Base-by-base conservation (phyloP, 1,140 invertebrate genomes). In the Listronotus bonariensis region DNA sequence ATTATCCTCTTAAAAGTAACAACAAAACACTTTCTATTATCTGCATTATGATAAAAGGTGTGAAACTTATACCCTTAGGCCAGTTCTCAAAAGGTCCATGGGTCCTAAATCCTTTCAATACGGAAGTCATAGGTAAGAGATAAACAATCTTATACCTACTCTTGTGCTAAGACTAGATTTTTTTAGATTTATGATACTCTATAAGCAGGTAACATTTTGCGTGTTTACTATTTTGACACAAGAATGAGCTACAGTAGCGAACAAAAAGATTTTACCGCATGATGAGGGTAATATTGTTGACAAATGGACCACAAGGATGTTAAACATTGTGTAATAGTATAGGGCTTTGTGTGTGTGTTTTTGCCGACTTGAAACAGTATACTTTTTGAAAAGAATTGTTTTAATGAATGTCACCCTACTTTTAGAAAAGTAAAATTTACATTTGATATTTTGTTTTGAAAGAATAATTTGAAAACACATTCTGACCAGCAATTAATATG, bases 191-290 rank as follows among this genome's bases (percentile, higher is more conserved):
- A 43, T 43, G 14, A 14, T 43, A 18, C 7, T 36, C 34, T 36
- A n/a, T n/a, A 10, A 10, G 34, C 40, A 55, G 36, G 36, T 55
- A 55, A n/a, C 8, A 41, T 17, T 42, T 55, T 55, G 53, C 40
- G 40, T 41, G 40, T 55, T 55, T 42, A 41, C 40, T 41, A 14
- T 46, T 41, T 46, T 31, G 36, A 45, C 40, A 54, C 18, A 42
- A 54, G 34, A 54, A 57, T 46, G 31, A 45, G 11, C n/a, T n/a
- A 62, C 51, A 62, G 59, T 43, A 53, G 59, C 14, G 40, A 36
- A 62, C 51, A 62, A 54, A 62, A 52, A 53, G 52, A 49, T 42
- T 62, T 62, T 53, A 62, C 59, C 59, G 59, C 59, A 62, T 53
- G 59, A 62, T 62, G 52, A 62, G 49, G 51, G 40, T 38, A 15